Base-by-base conservation (phyloP, 2,888 invertebrate genomes). In the Papilio elwesi region DNA sequence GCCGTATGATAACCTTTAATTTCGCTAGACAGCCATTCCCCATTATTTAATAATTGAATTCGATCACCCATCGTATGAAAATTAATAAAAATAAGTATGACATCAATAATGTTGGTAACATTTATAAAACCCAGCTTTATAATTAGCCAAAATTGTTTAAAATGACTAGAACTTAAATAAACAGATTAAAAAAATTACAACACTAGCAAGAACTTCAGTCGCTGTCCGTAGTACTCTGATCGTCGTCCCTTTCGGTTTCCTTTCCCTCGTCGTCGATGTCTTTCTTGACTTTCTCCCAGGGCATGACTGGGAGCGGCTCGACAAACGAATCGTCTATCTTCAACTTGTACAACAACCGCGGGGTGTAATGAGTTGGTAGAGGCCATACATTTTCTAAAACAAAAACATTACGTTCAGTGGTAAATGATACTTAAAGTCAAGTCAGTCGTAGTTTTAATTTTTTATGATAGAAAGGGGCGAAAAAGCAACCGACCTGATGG, bases 281-380 rank as follows among this genome's bases (percentile, higher is more conserved):
- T 68, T 88, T 86, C 76, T 89, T 87, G 9, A 85, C 85, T 36
- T 85, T 75, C 75, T 93, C 93, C 93, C 93, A 93, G 0, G 92
- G 90, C 93, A 93, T 93, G 16, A 92, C 86, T 0, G 93, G 93
- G 16, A 93, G 79, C 0, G 90, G 91, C 69, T 93, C 90, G 73
- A 93, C 93, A 75, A 93, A 93, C 0, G 91, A 87, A 74, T 92
- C 92, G 74, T 93, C 93, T 9, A 90, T 78, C 80, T 90, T 93
- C 79, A 93, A 77, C 81, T 93, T 93, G 80, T 88, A 93, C 6
- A 93, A 81, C 48, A 79, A 76, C 0, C 88, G 84, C 13, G 93
- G 93, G 0, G 93, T 93, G 77, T 86, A 92, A 72, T 93, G 93
- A 1, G 89, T 88, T 6, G 89, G 87, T 5, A 92, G 79, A 0